A percentile compares a stretch with the other conserved stretches of the same genome.
These are phyloP conservation scores for Bugulina stolonifera DNA, from an alignment of 2,888 invertebrate species.

Conservation along the genomic window DNA sequence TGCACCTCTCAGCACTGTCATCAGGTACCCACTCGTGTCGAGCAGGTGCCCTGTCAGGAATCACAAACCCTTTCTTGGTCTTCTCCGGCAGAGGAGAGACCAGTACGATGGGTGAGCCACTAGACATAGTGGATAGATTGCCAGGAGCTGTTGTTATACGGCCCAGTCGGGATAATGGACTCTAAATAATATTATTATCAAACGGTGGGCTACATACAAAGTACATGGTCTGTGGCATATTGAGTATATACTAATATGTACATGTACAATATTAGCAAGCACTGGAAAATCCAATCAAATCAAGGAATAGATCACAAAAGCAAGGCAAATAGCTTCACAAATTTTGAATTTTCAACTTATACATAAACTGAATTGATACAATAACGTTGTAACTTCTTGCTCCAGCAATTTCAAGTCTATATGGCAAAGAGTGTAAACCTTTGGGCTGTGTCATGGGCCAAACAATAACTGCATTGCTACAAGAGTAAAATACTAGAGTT, in stretches of 20 bases:
- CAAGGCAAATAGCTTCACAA: no score
- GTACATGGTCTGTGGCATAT: no score
- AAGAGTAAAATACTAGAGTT: background rate
- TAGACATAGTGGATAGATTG: background rate
- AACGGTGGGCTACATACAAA: no score
- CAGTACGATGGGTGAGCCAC: slow-evolving; percentile 3
- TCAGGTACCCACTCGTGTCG: slow-evolving; percentile 78
- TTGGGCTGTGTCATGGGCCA: background rate
- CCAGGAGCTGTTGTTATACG: slow-evolving; percentile 16
- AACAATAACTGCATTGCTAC: background rate
- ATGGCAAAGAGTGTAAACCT: no score
- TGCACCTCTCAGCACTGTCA: slow-evolving; percentile 64
- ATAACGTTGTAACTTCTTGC: no score
- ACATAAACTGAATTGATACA: no score
- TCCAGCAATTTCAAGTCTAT: no score
- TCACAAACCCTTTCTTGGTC: slow-evolving; percentile 59
- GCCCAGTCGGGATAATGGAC: background rate
- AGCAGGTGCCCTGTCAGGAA: slow-evolving; percentile 70
- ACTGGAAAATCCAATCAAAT: no score
- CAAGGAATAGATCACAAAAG: no score
- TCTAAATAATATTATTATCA: background rate
- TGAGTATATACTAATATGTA: no score
- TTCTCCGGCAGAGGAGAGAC: background rate
- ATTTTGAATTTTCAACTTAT: no score
- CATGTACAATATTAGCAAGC: no score